Evolutionary conservation across 2,888 invertebrate genomes (phyloP).

Genomic region (Endomychus coccineus): DNA sequence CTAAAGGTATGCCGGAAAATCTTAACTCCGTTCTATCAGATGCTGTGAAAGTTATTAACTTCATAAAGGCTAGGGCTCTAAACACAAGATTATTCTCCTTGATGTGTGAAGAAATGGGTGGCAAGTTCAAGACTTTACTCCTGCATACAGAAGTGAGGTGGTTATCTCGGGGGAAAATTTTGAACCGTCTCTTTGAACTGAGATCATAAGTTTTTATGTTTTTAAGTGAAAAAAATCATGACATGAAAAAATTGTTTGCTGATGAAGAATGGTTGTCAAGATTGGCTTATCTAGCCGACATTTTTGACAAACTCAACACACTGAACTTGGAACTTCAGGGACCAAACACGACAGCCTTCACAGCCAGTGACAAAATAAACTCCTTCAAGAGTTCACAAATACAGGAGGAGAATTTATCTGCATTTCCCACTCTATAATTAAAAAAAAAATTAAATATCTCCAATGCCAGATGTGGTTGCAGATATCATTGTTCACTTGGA

Average conservation of each 20-base stretch:
- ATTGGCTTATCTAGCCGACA: conserved; percentile 17
- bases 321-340: conserved; percentile 13
- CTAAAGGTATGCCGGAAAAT: conserved; percentile 29
- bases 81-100: conserved; percentile 14
- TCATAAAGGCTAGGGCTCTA: conserved; percentile 13
- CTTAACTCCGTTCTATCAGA: conserved; percentile 14
- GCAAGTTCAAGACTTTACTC: conserved; percentile 17
- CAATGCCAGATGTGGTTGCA: no score
- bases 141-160: conserved; percentile 21
- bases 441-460: no score
- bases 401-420: no score
- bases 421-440: no score
- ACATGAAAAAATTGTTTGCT: conserved; percentile 10
- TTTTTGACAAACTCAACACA: conserved; percentile 11
- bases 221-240: no score
- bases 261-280: conserved; percentile 16
- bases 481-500: no score
- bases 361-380: no score
- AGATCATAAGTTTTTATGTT: no score
- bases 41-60: conserved; percentile 16
- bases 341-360: no score
- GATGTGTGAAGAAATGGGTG: conserved; percentile 18
- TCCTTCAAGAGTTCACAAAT: no score
- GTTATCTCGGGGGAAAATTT: conserved; percentile 20
- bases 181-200: conserved; percentile 20